phyloP scores from a whole-genome alignment of 2,113 vertebrate species.

The Odontophorus gujanensis region DNA sequence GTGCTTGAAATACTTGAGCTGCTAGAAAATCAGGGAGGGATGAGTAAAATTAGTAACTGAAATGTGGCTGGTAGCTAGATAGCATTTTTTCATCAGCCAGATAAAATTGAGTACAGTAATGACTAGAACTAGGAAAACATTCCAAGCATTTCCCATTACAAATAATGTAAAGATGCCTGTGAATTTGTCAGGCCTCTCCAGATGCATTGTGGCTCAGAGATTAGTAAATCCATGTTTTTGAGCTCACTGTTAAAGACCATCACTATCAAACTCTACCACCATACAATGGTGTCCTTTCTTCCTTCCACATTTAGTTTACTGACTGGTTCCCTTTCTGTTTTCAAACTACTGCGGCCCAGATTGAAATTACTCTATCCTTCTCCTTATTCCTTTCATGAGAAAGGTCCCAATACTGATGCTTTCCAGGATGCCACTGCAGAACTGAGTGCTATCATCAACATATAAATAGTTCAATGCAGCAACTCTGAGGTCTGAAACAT shows the following conservation, averaged over 20 bases:
- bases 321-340: background rate
- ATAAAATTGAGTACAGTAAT: background rate
- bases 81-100: background rate
- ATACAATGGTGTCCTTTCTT: background rate
- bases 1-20: background rate
- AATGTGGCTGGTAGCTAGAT: background rate
- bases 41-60: background rate
- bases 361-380: background rate
- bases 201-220: background rate
- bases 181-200: background rate
- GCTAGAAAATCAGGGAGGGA: background rate
- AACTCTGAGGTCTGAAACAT: background rate
- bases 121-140: background rate
- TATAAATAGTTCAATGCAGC: background rate
- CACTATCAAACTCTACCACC: background rate
- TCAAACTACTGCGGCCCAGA: background rate
- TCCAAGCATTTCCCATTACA: background rate
- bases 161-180: background rate
- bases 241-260: background rate
- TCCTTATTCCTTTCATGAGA: background rate
- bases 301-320: background rate
- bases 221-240: background rate
- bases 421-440: background rate
- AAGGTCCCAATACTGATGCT: background rate
- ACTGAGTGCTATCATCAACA: background rate